Conservation (phyloP, 2,888 invertebrate genomes). For the Luffia ferchaultella region DNA sequence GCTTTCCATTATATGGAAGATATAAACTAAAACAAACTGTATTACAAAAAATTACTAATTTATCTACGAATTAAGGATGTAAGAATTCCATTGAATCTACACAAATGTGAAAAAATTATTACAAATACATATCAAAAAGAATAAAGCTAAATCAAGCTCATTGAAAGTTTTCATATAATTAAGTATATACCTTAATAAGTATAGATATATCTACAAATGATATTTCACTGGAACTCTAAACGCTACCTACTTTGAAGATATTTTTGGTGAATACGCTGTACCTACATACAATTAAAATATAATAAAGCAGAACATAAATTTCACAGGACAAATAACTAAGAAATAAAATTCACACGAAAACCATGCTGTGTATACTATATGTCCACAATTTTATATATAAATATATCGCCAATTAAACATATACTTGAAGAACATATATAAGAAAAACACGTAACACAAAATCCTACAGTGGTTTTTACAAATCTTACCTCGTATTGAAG, state of each 20-base stretch:
- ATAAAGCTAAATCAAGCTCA: neutral
- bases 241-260: neutral
- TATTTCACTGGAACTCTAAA: neutral
- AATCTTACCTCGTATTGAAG: slow-evolving; percentile 97
- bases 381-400: slow-evolving; percentile 25
- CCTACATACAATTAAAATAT: neutral
- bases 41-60: too few species aligned
- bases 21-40: too few species aligned
- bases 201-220: neutral
- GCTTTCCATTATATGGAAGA: too few species aligned
- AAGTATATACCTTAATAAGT: neutral
- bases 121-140: neutral
- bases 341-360: slow-evolving; percentile 37
- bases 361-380: slow-evolving; percentile 2
- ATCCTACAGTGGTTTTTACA: slow-evolving; percentile 8
- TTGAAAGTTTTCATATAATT: too few species aligned
- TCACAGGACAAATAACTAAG: slow-evolving; percentile 70
- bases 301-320: slow-evolving; percentile 64
- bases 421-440: slow-evolving; percentile 12
- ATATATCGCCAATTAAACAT: neutral
- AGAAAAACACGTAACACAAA: slow-evolving; percentile 30
- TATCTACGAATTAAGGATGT: too few species aligned
- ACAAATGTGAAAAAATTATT: too few species aligned
- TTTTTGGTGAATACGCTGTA: neutral
- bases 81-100: too few species aligned